Conservation (phyloP, 2,888 invertebrate species). For the Idaea straminata region DNA sequence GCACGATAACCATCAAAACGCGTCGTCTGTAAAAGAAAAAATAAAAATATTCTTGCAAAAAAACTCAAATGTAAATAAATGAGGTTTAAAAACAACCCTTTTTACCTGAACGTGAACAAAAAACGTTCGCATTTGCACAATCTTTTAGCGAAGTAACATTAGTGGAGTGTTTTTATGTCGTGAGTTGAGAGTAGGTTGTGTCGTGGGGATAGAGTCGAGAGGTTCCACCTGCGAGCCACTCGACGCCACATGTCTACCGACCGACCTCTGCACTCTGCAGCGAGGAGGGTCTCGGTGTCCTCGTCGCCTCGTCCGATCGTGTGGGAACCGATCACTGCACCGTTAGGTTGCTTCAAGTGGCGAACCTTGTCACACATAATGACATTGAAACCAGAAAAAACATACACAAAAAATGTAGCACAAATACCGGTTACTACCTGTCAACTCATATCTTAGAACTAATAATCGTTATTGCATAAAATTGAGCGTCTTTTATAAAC, state of each 20-base stretch:
- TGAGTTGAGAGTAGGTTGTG: not conserved
- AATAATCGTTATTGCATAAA: too few species aligned
- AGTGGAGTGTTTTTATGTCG: not conserved
- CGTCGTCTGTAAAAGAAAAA: not conserved
- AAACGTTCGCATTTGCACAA: not conserved
- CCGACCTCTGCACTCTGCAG: not conserved
- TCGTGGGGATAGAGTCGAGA: slow-evolving; percentile 19
- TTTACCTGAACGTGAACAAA: not conserved
- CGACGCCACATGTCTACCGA: slow-evolving; percentile 42
- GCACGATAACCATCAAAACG: not conserved
- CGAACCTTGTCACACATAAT: not conserved
- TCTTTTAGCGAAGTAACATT: not conserved
- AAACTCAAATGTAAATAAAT: not conserved
- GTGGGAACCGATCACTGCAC: slow-evolving; percentile 17
- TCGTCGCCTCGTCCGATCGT: not conserved
- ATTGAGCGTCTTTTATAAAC: too few species aligned
- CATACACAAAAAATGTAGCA: not conserved
- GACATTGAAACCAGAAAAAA: not conserved
- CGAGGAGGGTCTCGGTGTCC: too few species aligned
- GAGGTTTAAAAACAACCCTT: not conserved
- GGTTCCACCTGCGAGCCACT: slow-evolving; percentile 46
- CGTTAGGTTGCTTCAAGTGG: slow-evolving; percentile 12
- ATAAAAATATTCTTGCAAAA: not conserved
- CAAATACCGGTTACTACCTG: not conserved
- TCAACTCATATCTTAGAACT: too few species aligned